Percentiles rank a stretch among this genome's conserved stretches.
phyloP scores from a whole-genome alignment of 2,888 invertebrate genomes.

The Pterostichus niger region DNA sequence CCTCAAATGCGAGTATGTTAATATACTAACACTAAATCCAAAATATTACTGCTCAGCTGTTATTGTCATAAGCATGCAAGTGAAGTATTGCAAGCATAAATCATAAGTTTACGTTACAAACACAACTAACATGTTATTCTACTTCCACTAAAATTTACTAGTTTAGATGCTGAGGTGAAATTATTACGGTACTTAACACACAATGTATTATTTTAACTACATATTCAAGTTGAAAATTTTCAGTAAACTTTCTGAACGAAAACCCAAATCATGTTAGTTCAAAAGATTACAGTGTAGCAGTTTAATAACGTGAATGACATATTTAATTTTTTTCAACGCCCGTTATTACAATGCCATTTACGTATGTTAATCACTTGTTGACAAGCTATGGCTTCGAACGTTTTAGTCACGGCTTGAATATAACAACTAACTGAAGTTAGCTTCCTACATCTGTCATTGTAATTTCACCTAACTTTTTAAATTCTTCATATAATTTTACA shows the following conservation, averaged over 20 bases:
- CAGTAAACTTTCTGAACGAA: no score
- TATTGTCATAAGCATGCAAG: slow-evolving; percentile 23
- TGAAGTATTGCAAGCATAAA: slow-evolving; percentile 3
- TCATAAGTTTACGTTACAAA: slow-evolving; percentile 25
- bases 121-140: slow-evolving; percentile 29
- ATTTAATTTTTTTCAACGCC: no score
- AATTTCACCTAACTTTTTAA: no score
- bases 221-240: slow-evolving; percentile 20
- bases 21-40: neutral
- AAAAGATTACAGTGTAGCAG: neutral
- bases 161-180: slow-evolving; percentile 23
- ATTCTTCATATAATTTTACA: no score
- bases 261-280: neutral
- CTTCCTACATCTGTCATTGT: no score
- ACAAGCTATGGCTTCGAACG: no score
- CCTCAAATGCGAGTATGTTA: neutral
- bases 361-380: no score
- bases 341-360: no score
- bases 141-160: slow-evolving; percentile 43
- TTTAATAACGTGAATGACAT: neutral
- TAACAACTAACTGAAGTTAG: no score
- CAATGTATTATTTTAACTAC: slow-evolving; percentile 49
- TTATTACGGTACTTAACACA: slow-evolving; percentile 46
- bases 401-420: no score
- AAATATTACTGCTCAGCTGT: neutral